Evolutionary conservation across 2,888 invertebrate genomes (phyloP), one percentile per base, ranked within the genome.

Genomic region (Camptogramma bilineatum): DNA sequence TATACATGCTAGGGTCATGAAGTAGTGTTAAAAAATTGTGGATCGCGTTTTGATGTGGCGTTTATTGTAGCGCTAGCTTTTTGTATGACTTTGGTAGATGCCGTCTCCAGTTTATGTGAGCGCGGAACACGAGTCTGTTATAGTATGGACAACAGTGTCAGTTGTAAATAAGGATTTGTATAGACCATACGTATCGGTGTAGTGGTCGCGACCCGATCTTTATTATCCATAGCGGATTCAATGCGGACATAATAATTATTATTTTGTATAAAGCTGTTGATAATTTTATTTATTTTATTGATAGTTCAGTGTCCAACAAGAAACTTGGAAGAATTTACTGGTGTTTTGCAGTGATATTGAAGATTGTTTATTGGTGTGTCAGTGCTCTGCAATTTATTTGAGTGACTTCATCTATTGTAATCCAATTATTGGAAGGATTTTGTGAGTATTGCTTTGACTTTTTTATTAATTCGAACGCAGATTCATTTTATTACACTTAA

Each of bases 81-180:
- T 85, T 79, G 80, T 84, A 77, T 82, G 78, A 78, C 74, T 78
- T 80, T 79, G 82, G 84, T 84, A 86, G 86, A 90, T 88, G 86
- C 87, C 87, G 82, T 84, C 87, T 86, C 85, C 82, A 77, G 80
- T 83, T 86, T 89, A 88, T 88, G 86, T 84, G 84, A 80, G 86
- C 80, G 79, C 83, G 74, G 82, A 84, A 81, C 86, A 84, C 87
- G 83, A 84, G 75, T 84, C 83, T 89, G 83, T 83, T 87, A 85
- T 91, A 87, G 83, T 84, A 90, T 90, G 89, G 84, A 88, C 90
- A 88, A 87, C 88, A 85, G 83, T 93, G 92, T 87, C 93, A 93
- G 93, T 93, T 89, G 92, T 93, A 92, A 93, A 91, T 92, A 93
- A 92, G 93, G 87, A 89, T 91, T 91, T 91, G 93, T 91, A 89